Evolutionary conservation across 2,888 invertebrate species (phyloP).

Genomic region (Andrena marginata): DNA sequence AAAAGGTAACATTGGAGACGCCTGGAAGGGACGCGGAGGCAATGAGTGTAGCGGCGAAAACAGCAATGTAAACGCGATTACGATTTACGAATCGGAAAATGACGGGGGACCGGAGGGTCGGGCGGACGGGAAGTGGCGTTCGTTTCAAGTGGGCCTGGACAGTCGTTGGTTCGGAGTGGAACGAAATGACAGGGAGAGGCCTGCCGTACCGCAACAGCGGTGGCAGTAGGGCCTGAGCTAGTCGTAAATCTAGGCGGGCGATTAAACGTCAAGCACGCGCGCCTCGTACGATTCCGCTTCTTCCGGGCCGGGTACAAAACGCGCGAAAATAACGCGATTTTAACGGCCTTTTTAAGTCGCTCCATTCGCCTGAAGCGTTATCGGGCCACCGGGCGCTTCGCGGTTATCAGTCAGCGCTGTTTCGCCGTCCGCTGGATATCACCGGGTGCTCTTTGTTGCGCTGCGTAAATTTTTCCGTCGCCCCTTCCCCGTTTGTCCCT

Average conservation of each 20-base stretch:
- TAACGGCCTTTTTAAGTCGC: slow-evolving; percentile 79
- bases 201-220: slow-evolving; percentile 67
- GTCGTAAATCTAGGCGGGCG: slow-evolving; percentile 83
- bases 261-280: slow-evolving; percentile 82
- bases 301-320: slow-evolving; percentile 55
- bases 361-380: slow-evolving; percentile 78
- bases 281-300: slow-evolving; percentile 72
- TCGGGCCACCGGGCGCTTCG: slow-evolving; percentile 50
- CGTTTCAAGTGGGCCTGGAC: slow-evolving; percentile 73
- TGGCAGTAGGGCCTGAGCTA: slow-evolving; percentile 71
- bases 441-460: slow-evolving; percentile 8
- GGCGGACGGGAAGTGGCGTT: slow-evolving; percentile 62
- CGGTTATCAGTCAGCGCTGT: slow-evolving; percentile 46
- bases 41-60: slow-evolving; percentile 1
- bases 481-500: too few relatives aligned
- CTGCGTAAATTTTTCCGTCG: background rate
- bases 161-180: slow-evolving; percentile 64
- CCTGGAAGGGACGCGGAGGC: background rate
- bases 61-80: slow-evolving; percentile 3
- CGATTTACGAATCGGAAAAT: slow-evolving; percentile 35
- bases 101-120: background rate
- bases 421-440: slow-evolving; percentile 28
- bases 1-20: background rate
- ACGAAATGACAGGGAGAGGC: slow-evolving; percentile 52
- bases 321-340: slow-evolving; percentile 82